Evolutionary conservation across 2,113 vertebrate genomes (phyloP).

Genomic region (Hippopotamus amphibius): DNA sequence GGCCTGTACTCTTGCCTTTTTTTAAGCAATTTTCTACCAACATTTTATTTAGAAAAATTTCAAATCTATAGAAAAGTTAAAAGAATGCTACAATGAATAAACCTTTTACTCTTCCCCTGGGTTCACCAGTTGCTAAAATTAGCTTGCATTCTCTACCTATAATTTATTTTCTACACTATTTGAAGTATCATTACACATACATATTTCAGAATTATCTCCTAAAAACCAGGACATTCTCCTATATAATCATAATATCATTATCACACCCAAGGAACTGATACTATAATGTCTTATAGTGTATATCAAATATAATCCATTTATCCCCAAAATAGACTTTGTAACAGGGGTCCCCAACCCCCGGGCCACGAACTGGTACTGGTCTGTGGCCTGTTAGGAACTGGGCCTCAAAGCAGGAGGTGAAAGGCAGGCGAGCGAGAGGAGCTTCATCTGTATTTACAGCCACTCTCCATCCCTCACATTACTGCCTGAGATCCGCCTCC

Average conservation of each 20-base stretch:
- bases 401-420: too few species aligned
- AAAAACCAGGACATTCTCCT: neutral
- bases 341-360: too few species aligned
- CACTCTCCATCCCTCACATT: too few species aligned
- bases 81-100: neutral
- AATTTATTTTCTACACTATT: neutral
- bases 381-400: too few species aligned
- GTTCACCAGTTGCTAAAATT: neutral
- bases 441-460: too few species aligned
- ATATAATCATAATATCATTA: neutral
- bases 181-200: neutral
- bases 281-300: neutral
- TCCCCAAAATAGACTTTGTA: neutral
- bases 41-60: slow-evolving; percentile 28
- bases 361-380: too few species aligned
- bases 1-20: neutral
- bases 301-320: neutral
- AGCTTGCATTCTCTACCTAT: neutral
- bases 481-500: too few species aligned
- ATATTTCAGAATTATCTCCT: neutral
- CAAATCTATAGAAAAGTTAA: neutral
- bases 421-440: too few species aligned
- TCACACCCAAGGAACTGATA: neutral
- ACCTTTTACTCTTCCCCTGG: neutral
- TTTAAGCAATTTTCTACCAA: neutral